Evolutionary conservation across 2,888 invertebrate genomes (phyloP).

Genomic region (Teleogryllus oceanicus): DNA sequence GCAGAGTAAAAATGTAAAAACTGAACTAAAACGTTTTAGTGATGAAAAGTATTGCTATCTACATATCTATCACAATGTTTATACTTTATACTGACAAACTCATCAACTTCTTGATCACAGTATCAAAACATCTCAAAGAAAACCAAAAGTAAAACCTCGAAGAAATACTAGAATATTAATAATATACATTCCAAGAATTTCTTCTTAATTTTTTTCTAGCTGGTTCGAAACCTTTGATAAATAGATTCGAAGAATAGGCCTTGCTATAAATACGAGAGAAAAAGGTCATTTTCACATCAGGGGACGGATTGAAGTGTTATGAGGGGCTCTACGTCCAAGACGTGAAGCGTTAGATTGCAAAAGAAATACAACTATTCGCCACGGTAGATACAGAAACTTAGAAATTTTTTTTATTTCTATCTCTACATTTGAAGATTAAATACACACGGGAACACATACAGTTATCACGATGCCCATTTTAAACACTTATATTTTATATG

Average conservation of each 20-base stretch:
- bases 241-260: background rate
- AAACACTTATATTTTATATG: background rate
- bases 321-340: background rate
- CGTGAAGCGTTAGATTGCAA: background rate
- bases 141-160: too few relatives aligned
- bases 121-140: too few relatives aligned
- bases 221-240: background rate
- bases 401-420: background rate
- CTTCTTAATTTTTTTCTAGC: too few relatives aligned
- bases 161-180: too few relatives aligned
- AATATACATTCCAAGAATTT: too few relatives aligned
- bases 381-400: too few relatives aligned
- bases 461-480: background rate
- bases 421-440: background rate
- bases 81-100: too few relatives aligned
- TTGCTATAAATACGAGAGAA: background rate
- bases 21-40: too few relatives aligned
- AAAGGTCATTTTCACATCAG: background rate
- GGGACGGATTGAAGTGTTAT: conserved; percentile 1
- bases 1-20: background rate
- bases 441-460: background rate
- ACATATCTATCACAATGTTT: too few relatives aligned
- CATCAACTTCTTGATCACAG: too few relatives aligned
- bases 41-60: too few relatives aligned
- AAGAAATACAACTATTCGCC: too few relatives aligned